Evolutionary conservation across 2,888 invertebrate species (phyloP).

Genomic region (Disparrhopalites patrizii): DNA sequence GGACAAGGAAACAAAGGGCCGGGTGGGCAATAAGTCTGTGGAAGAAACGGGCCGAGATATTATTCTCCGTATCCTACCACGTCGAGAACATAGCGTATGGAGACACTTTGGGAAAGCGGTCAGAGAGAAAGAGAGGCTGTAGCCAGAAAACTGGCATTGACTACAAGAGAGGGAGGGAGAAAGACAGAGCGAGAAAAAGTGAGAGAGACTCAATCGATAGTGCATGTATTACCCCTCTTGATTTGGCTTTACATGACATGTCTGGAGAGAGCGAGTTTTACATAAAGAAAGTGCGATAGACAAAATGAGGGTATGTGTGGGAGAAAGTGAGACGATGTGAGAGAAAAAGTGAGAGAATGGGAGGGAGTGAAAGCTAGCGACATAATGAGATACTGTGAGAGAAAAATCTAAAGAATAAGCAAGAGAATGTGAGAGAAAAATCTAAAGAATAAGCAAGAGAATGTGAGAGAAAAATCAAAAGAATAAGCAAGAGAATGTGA

Average conservation of each 20-base stretch:
- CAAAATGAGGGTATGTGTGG: neutral
- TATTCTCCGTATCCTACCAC: too few species aligned
- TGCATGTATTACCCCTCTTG: slow-evolving; percentile 14
- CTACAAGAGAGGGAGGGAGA: neutral
- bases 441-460: too few species aligned
- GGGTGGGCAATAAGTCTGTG: too few species aligned
- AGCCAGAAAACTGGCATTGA: neutral
- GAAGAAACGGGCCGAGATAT: too few species aligned
- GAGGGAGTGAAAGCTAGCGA: neutral
- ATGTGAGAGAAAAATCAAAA: too few species aligned
- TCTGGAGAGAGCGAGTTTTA: neutral
- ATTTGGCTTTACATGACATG: slow-evolving; percentile 1
- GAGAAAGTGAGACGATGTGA: neutral
- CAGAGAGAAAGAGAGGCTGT: neutral
- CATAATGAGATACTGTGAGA: too few species aligned
- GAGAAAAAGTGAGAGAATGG: neutral
- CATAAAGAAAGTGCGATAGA: neutral
- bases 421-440: too few species aligned
- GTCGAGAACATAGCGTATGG: neutral
- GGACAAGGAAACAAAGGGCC: too few species aligned
- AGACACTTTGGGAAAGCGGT: slow-evolving; percentile 4
- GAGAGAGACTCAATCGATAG: slow-evolving; percentile 13
- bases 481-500: too few species aligned
- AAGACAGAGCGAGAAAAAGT: neutral
- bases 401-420: too few species aligned